Evolutionary conservation across 1,140 invertebrate genomes (phyloP), one percentile per base, ranked within the genome.

Genomic region (Melanaphis sacchari): DNA sequence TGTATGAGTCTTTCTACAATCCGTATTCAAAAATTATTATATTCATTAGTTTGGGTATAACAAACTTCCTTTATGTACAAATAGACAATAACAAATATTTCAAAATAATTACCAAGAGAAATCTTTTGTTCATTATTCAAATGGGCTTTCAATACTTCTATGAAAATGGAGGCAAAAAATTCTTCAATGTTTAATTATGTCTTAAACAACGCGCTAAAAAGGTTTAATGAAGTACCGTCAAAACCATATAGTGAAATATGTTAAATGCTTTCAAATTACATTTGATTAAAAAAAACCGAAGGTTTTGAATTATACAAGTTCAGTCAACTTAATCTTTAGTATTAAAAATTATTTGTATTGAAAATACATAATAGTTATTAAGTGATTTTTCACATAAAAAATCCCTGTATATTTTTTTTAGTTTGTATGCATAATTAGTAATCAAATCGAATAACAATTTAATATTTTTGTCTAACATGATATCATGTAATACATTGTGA

Each of bases 121-220:
- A 85, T 26, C 7, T 41, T 43, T 85, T 40, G 22, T 85, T 31
- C 40, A 41, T 31, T 31, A 41, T 85, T 26, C 9, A 41, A 85
- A 40, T 85, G 82, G 40, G 82, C 82, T 85, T 85, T 85, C 82
- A 85, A 85, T 41, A 85, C 26, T 85, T 85, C 38, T 26, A 85
- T 41, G 8, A 26, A 43, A 4, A 26, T 26, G 9, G 40, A 40
- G 3, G 11, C 2, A 41, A 43, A 9, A 9, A 24, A 85, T 41
- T 24, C 40, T 85, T 41, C 41, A 41, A 85, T 43, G 22, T 85
- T 85, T 85, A 41, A 85, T 85, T 40, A 43, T 6, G 82, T 43
- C 40, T 40, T 85, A 43, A 43, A 43, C 82, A 85, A 85, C 4
- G 40, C 24, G 24, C 31, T 41, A 40, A 43, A 85, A 85, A 11